Base-by-base conservation (phyloP, 2,113 vertebrate genomes). In the Esox niger region DNA sequence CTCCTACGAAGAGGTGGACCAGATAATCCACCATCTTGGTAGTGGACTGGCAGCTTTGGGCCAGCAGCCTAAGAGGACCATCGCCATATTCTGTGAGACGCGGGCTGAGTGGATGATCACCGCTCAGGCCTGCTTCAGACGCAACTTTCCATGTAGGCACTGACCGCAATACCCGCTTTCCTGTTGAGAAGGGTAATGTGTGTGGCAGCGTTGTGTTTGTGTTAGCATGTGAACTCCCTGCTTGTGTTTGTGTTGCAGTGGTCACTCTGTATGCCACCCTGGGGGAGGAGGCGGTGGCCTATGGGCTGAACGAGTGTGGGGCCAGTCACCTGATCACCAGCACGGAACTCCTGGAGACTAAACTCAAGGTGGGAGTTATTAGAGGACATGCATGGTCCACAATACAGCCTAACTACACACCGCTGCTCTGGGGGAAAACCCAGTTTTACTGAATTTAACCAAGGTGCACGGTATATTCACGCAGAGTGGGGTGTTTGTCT, bases 41-140 rank as follows among this genome's bases (percentile, higher is more conserved):
- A 93, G 88, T 1, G 97, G 97, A 20, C 80, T 99, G 80, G 88
- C 83, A 31, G 93, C 94, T 20, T 68, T 99, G 74, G 96, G 93
- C 27, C 91, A 95, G n/a, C 87, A 90, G 72, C 93, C 97, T 2
- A 95, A 87, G 84, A 90, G 69, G 59, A 94, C 89, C 0, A 92
- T 99, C n/a, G 96, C 93, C 23, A 94, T 99, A 66, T 99, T 98
- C 79, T 98, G 97, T 69, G 97, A 99, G 87, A 99, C 97, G 20
- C 88, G 97, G 79, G 94, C 94, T 0, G 97, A 99, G 63, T 99
- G 97, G 97, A 96, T 99, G 92, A 93, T 98, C 47, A 78, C 93
- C 0, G 96, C 95, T 5, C 95, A 98, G 76, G 79, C 96, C 26
- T 99, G 97, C 89, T 98, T 99, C 84, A 95, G 94, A 82, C 89